Base-by-base conservation (phyloP, 2,888 invertebrate species). In the Sialis lutaria region DNA sequence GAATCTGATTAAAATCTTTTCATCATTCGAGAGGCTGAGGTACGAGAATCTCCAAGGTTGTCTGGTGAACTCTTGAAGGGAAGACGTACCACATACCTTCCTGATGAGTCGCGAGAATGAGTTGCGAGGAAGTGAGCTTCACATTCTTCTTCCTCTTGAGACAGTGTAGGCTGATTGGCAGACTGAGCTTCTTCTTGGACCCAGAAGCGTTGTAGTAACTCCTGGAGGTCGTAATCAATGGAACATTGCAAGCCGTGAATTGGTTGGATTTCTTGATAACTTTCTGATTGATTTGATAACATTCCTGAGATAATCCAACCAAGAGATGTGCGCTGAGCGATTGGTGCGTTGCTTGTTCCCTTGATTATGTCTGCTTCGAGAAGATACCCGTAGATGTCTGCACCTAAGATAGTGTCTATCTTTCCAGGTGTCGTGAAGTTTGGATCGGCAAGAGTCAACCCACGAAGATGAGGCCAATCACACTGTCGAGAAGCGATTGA, bases 191-290 rank as follows among this genome's bases (percentile, higher is more conserved):
- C 12, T 48, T 32, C 49, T 45, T 32, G 34, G 1, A 6, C 35
- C 42, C 13, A 40, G 22, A 39, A 22, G 22, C 44, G 46, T 48
- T 51, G 50, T 31, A 48, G 52, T 31, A 52, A 52, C 34, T 44
- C 44, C 9, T 53, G 47, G 30, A 22, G 22, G 22, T 22, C 22
- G 22, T 22, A 22, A 22, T 22, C 22, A 22, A 22, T 22, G 22
- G 22, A 22, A 22, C 22, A 22, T 4, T 22, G 22, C 4, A 22
- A 22, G 22, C 22, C 22, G 22, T 22, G 22, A 22, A 22, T 22
- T 22, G 22, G 22, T 22, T 22, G 22, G 22, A 22, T 22, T 22
- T 22, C 22, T 22, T 22, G 22, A 22, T 22, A 22, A 22, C 22
- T 22, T 22, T 22, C 22, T 22, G 22, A 22, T 22, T 22, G 22